Conservation (phyloP, 1,140 invertebrate species). For the Acromyrmex echinatior region DNA sequence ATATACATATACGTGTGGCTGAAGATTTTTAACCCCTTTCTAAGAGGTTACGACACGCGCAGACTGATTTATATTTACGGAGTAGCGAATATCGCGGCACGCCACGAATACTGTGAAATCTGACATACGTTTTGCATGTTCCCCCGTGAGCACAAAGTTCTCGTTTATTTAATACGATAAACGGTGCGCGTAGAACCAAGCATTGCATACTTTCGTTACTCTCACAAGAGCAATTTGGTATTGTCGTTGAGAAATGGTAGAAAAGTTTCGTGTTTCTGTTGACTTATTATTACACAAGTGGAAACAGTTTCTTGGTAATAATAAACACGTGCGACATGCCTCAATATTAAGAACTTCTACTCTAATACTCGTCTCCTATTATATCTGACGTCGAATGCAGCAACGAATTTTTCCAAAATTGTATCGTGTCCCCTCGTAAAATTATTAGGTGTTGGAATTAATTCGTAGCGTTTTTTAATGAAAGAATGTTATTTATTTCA, state of each 20-base stretch:
- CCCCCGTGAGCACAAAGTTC: background rate
- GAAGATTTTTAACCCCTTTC: conserved; percentile 69
- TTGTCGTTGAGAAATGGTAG: conserved; percentile 64
- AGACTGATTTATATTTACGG: conserved; percentile 72
- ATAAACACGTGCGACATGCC: conserved; percentile 72
- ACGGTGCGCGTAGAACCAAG: background rate
- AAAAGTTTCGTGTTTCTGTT: conserved; percentile 65
- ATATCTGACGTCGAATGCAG: conserved; percentile 55
- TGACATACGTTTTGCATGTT: conserved; percentile 30
- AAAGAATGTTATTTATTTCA: no score
- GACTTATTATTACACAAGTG: conserved; percentile 26
- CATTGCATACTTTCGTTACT: conserved; percentile 8
- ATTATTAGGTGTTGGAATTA: no score
- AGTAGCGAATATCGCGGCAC: conserved; percentile 6
- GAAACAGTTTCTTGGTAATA: conserved; percentile 68
- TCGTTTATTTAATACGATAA: conserved; percentile 20
- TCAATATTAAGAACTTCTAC: conserved; percentile 70
- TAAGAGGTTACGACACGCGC: conserved; percentile 49
- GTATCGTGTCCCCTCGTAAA: conserved; percentile 24
- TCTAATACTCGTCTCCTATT: conserved; percentile 51
- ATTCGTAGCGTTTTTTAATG: no score
- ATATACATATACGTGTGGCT: conserved; percentile 41
- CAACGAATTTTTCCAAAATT: conserved; percentile 47
- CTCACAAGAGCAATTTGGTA: conserved; percentile 14
- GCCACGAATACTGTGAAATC: conserved; percentile 50